Conservation (phyloP, 2,797 vertebrate species). For the Poliocrania exsul region DNA sequence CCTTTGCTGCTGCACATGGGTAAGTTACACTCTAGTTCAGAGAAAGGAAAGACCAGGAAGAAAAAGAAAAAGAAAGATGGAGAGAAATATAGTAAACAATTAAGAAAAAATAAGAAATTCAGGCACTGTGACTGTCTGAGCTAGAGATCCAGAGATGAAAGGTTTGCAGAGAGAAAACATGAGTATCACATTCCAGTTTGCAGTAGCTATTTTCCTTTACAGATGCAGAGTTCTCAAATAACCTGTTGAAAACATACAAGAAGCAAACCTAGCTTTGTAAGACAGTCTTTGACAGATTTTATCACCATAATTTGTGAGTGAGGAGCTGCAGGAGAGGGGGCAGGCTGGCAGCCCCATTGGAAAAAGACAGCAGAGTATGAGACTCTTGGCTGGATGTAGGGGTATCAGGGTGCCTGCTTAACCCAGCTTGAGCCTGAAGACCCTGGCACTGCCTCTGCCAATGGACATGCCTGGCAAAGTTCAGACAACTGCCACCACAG, state of each 20-base stretch:
- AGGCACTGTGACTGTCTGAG: not conserved
- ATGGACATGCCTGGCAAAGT: not conserved
- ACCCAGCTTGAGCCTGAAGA: not conserved
- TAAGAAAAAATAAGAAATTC: not conserved
- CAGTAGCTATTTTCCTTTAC: not conserved
- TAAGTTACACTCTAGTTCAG: not conserved
- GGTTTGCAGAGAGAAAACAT: not conserved
- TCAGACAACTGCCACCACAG: not conserved
- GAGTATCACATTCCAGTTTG: not conserved
- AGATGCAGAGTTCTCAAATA: not conserved
- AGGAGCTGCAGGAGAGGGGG: not conserved
- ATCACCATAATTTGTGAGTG: not conserved
- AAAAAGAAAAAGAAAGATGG: not conserved
- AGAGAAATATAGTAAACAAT: not conserved
- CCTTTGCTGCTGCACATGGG: not conserved
- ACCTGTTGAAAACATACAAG: not conserved
- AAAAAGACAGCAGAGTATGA: not conserved
- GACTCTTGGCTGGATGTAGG: not conserved
- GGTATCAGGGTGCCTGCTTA: not conserved
- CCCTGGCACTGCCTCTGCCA: not conserved
- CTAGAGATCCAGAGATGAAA: not conserved
- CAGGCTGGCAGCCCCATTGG: not conserved
- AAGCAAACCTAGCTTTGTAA: not conserved
- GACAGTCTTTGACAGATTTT: accelerated
- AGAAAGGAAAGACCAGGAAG: not conserved